These are phyloP conservation scores for Coilia nasus DNA, from an alignment of 2,797 vertebrate species.

Conservation along the genomic window DNA sequence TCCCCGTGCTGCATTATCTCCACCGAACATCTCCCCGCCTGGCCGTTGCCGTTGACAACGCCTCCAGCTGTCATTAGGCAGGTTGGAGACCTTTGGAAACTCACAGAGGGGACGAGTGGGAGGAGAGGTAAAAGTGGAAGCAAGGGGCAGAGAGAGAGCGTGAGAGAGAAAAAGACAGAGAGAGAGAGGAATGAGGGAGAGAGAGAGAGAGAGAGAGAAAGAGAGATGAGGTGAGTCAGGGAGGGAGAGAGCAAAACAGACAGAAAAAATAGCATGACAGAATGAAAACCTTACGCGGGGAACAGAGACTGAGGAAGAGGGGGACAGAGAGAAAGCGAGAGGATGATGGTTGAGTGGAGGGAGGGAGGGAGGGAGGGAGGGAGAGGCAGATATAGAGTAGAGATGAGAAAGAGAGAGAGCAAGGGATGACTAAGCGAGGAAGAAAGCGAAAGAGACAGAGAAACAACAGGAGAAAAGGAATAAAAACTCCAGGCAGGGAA, in stretches of 20 bases:
- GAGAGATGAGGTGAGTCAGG: conserved; percentile 55
- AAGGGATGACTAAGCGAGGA: too few species aligned
- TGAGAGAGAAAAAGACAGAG: conserved; percentile 44
- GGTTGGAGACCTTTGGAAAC: conserved; percentile 58
- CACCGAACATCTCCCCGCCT: conserved; percentile 52
- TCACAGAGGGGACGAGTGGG: conserved; percentile 52
- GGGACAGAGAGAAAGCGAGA: neutral
- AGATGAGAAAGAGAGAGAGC: neutral
- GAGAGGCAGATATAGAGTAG: neutral
- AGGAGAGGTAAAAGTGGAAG: conserved; percentile 47
- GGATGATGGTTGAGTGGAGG: too few species aligned
- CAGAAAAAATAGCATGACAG: too few species aligned
- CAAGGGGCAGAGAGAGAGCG: conserved; percentile 12
- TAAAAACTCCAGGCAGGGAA: too few species aligned
- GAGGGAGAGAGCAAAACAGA: conserved; percentile 55
- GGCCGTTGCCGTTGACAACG: neutral
- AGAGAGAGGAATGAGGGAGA: conserved; percentile 38
- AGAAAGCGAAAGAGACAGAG: too few species aligned
- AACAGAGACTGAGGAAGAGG: conserved; percentile 49
- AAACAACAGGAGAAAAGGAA: too few species aligned
- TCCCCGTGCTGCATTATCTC: conserved; percentile 63
- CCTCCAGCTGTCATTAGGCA: conserved; percentile 61
- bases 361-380: neutral
- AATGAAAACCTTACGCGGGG: too few species aligned
- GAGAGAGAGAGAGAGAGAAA: conserved; percentile 42